A percentile compares a stretch with the other conserved stretches of the same genome.
Conservation (phyloP, 2,888 invertebrate genomes). For the Amiota mariae region DNA sequence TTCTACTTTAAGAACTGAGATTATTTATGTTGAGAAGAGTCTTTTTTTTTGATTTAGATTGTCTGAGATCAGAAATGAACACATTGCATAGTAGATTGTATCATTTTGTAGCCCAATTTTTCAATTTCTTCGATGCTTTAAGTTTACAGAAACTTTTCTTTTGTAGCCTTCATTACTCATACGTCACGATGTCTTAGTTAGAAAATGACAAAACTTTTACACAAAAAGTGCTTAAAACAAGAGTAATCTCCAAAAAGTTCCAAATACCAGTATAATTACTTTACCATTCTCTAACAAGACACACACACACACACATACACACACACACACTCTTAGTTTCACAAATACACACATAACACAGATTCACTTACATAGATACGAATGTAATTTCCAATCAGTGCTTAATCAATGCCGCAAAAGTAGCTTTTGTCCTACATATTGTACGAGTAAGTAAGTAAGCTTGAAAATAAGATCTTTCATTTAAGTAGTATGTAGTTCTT, state of each 20-base stretch:
- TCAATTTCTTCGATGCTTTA: no score
- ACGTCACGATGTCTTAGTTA: slow-evolving; percentile 51
- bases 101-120: no score
- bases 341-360: slow-evolving; percentile 1
- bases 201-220: slow-evolving; percentile 27
- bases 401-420: slow-evolving; percentile 28
- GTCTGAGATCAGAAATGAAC: no score
- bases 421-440: slow-evolving; percentile 1
- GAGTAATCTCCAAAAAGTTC: slow-evolving; percentile 20
- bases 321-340: background rate
- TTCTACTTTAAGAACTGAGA: no score
- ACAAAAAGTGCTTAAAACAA: slow-evolving; percentile 10
- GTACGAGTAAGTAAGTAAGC: background rate
- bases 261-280: background rate
- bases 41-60: no score
- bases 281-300: background rate
- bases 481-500: no score
- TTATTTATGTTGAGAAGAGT: no score
- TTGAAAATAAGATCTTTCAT: background rate
- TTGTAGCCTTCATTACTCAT: slow-evolving; percentile 60
- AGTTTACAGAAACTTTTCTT: no score
- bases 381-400: slow-evolving; percentile 28
- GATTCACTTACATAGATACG: background rate
- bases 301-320: no score
- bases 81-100: no score